These are phyloP conservation scores for Agonopterix arenella DNA, from an alignment of 2,888 invertebrate genomes.

Conservation along the genomic window DNA sequence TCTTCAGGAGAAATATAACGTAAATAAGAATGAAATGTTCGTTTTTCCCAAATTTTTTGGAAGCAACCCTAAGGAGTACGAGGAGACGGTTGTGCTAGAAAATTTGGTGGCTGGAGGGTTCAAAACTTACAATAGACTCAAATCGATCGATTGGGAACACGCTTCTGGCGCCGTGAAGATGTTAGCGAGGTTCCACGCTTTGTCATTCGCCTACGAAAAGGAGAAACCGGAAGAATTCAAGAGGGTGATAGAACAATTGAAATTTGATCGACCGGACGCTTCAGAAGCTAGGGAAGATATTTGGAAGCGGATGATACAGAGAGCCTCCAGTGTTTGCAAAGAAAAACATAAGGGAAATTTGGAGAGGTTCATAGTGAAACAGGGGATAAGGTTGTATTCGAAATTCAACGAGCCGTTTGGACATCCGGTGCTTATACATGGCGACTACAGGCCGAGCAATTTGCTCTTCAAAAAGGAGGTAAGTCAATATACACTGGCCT, in stretches of 20 bases:
- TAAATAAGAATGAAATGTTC: conserved; percentile 20
- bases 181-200: conserved; percentile 47
- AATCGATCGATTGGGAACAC: conserved; percentile 38
- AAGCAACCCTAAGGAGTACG: conserved; percentile 16
- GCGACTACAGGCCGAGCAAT: conserved; percentile 37
- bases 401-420: conserved; percentile 23
- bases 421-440: conserved; percentile 28
- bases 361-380: conserved; percentile 12
- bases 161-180: conserved; percentile 27
- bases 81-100: conserved; percentile 42
- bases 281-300: conserved; percentile 10
- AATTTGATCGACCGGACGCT: conserved; percentile 2
- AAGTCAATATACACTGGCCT: conserved; percentile 6
- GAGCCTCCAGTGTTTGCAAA: conserved; percentile 19
- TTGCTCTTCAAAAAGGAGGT: conserved; percentile 23
- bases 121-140: conserved; percentile 21
- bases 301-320: conserved; percentile 10
- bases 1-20: conserved; percentile 17
- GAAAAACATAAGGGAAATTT: conserved; percentile 22
- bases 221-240: conserved; percentile 34
- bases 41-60: conserved; percentile 31
- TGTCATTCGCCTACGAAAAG: conserved; percentile 44
- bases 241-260: conserved; percentile 12
- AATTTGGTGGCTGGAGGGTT: conserved; percentile 36
- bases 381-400: conserved; percentile 7